Base-by-base conservation (phyloP, 53 echinoderm and acorn worm species). In the Paracentrotus lividus region DNA sequence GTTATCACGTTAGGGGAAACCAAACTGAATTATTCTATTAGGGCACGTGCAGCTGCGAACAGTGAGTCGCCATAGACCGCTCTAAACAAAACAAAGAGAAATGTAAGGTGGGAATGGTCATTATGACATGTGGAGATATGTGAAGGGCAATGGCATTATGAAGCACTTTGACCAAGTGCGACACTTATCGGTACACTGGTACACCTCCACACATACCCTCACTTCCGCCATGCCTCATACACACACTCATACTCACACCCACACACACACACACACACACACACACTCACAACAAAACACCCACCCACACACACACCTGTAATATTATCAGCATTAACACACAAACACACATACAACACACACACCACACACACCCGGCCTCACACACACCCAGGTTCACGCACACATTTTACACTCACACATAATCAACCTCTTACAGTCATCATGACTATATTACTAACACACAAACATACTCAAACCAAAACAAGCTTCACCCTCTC, bases 1-100 rank as follows among this genome's bases (percentile, higher is more conserved):
- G 92, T 96, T 87, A 95, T 96, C 95, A 94, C 92, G 93, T 95
- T 96, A 95, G 65, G 76, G 95, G 81, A 56, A 88, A 93, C 88
- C 88, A 97, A 97, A 97, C 94, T 93, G 90, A 97, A 95, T 97
- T 97, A 97, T 94, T 93, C 94, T 91, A 97, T 97, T 95, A 95
- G 69, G 61, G 42, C 58, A 27, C 66, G 87, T 65, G 96, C 96
- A 96, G 95, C 96, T 96, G 96, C 90, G 96, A 85, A 92, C 92
- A 67, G 94, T 64, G 64, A 81, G 81, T 81, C 81, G 81, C 26
- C 81, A 26, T 4, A 2, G 81, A 16, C 72, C 72, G 8, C 72
- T 16, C 4, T 40, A 8, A 33, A n/a, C 21, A 81, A 81, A 81
- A 81, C 81, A 81, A 81, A 81, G 87, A 87, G 40, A 33, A 10